Evolutionary conservation across 2,888 invertebrate species (phyloP).

Genomic region (Scaeva pyrastri): DNA sequence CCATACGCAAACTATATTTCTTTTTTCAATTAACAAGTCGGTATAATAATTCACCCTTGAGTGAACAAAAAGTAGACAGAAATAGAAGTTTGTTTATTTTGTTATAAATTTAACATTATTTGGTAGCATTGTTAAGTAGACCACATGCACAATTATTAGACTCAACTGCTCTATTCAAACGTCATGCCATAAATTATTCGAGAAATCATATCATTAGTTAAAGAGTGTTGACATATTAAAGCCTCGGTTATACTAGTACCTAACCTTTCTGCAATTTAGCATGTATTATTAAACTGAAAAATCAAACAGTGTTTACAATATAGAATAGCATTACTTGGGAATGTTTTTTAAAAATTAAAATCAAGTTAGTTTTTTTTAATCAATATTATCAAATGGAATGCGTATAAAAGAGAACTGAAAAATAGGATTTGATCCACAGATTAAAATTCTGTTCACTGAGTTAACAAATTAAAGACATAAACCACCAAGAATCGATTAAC

Average conservation of each 20-base stretch:
- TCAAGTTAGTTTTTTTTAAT: background rate
- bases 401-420: too few species aligned
- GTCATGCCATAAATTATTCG: background rate
- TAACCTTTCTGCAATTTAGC: constrained; percentile 22
- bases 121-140: constrained; percentile 18
- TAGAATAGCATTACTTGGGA: background rate
- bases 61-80: constrained; percentile 29
- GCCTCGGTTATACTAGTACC: background rate
- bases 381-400: too few species aligned
- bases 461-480: too few species aligned
- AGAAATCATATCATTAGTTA: background rate
- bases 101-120: constrained; percentile 36
- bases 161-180: background rate
- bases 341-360: background rate
- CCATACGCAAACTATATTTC: constrained; percentile 48
- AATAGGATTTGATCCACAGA: too few species aligned
- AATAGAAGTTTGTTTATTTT: constrained; percentile 36
- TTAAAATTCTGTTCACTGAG: too few species aligned
- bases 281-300: background rate
- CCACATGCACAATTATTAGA: constrained; percentile 32
- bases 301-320: constrained; percentile 4
- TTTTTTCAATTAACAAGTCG: constrained; percentile 65
- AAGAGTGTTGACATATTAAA: background rate
- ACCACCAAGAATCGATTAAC: too few species aligned
- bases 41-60: constrained; percentile 73